A percentile compares a stretch with the other conserved stretches of the same genome.
Conservation (phyloP, 2,888 invertebrate genomes). For the Lepidocyrtinus sp. region DNA sequence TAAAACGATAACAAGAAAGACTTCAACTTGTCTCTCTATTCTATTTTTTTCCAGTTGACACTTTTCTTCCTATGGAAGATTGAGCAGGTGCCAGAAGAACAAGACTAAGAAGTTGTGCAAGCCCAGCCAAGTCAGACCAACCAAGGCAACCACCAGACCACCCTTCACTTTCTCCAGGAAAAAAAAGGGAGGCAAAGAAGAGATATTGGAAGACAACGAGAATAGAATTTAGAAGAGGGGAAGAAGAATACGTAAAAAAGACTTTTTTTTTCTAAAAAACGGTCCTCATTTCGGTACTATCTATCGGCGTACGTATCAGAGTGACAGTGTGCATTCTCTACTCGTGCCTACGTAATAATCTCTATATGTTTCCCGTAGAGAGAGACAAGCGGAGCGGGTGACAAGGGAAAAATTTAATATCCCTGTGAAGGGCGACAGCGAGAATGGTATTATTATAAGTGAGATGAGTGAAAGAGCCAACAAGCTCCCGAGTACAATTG, state of each 20-base stretch:
- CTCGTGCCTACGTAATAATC: slow-evolving; percentile 8
- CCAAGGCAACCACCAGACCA: neutral
- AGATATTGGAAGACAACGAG: neutral
- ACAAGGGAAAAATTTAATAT: slow-evolving; percentile 60
- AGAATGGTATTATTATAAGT: slow-evolving; percentile 50
- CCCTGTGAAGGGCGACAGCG: slow-evolving; percentile 28
- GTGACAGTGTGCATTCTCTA: neutral
- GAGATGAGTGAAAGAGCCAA: slow-evolving; percentile 7
- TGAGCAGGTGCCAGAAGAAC: slow-evolving; percentile 50
- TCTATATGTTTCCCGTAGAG: neutral
- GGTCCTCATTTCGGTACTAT: too few species aligned
- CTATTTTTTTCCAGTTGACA: slow-evolving; percentile 22
- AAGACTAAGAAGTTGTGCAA: slow-evolving; percentile 19
- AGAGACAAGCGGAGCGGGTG: slow-evolving; percentile 35
- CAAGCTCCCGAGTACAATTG: too few species aligned
- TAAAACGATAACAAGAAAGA: neutral
- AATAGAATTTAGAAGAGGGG: neutral
- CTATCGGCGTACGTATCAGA: too few species aligned
- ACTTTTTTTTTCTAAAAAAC: neutral
- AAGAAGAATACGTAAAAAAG: neutral
- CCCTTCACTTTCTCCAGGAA: slow-evolving; percentile 2
- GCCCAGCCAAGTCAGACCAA: neutral
- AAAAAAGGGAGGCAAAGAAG: slow-evolving; percentile 15
- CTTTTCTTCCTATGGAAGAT: slow-evolving; percentile 30
- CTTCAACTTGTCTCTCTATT: neutral